Base-by-base conservation (phyloP, 2,797 vertebrate species). In the Myioborus miniatus region DNA sequence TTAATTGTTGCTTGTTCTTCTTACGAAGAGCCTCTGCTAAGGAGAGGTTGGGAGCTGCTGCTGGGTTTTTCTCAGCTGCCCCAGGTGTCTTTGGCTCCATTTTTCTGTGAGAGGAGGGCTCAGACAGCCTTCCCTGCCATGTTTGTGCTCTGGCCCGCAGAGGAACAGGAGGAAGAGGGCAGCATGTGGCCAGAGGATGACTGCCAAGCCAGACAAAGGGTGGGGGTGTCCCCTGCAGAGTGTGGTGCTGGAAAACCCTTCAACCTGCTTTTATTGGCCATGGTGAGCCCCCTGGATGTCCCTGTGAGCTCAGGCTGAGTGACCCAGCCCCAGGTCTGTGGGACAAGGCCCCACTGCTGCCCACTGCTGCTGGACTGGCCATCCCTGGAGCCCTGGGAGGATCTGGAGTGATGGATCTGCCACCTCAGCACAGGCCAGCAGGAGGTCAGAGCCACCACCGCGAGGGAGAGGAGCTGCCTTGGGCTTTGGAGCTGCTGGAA, bases 141-240 rank as follows among this genome's bases (percentile, higher is more conserved):
- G 4, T 52, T 16, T 23, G 17, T 50, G 43, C 15, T 58, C 56
- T 58, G 72, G 53, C 47, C 26, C 60, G 8, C 9, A 5, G 29
- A 44, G 64, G 52, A 72, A 55, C 21, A 27, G 41, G 36, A 89
- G 32, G 39, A 80, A n/a, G 37, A 41, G 43, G 32, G 18, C 62
- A 55, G 15, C 4, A 0, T 3, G 22, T 26, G 30, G 65, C 39
- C 20, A 46, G 39, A 36, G 0, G 0, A 11, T 34, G 82, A 3
- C 43, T 76, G 39, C 3, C 26, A 58, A 58, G 17, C 12, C 68
- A 60, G 75, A 11, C 30, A 50, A 39, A 7, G 34, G 18, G 3
- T 41, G n/a, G 8, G 15, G 18, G 27, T 59, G 41, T 29, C 10
- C 30, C 9, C 15, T 27, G 39, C 44, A 34, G 79, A n/a, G 11